These are phyloP conservation scores for Chrysolina oricalcia DNA, from an alignment of 2,888 invertebrate species.

Conservation along the genomic window DNA sequence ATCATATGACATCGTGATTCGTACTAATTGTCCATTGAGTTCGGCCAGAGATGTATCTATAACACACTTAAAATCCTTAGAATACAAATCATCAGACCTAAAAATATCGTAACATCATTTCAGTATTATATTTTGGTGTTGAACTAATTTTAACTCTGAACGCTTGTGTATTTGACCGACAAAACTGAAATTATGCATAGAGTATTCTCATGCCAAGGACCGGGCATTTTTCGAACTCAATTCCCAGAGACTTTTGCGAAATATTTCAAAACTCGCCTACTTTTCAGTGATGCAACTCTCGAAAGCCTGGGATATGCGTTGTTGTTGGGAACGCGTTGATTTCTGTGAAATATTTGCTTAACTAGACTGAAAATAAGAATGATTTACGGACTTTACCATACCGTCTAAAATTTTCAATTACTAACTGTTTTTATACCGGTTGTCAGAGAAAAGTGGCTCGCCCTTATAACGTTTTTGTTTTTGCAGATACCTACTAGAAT, in stretches of 20 bases:
- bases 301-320: neutral
- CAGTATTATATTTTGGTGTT: conserved; percentile 41
- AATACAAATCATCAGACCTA: conserved; percentile 30
- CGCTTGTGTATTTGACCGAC: conserved; percentile 47
- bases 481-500: too few relatives aligned
- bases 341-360: neutral
- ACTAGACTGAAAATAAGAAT: neutral
- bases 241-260: conserved; percentile 41
- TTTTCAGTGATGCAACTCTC: conserved; percentile 31
- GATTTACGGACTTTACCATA: neutral
- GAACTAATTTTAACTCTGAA: conserved; percentile 43
- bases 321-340: neutral
- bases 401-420: too few relatives aligned
- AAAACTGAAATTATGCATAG: conserved; percentile 48
- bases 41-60: conserved; percentile 21
- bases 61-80: conserved; percentile 24
- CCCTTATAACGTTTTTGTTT: too few relatives aligned
- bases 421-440: too few relatives aligned
- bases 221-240: conserved; percentile 48
- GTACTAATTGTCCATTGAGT: conserved; percentile 23
- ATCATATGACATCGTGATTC: conserved; percentile 10
- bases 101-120: conserved; percentile 34
- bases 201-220: conserved; percentile 46
- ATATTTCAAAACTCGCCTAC: conserved; percentile 39
- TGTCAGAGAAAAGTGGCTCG: too few relatives aligned